Evolutionary conservation across 2,797 vertebrate genomes (phyloP).

Genomic region (Anabas testudineus): DNA sequence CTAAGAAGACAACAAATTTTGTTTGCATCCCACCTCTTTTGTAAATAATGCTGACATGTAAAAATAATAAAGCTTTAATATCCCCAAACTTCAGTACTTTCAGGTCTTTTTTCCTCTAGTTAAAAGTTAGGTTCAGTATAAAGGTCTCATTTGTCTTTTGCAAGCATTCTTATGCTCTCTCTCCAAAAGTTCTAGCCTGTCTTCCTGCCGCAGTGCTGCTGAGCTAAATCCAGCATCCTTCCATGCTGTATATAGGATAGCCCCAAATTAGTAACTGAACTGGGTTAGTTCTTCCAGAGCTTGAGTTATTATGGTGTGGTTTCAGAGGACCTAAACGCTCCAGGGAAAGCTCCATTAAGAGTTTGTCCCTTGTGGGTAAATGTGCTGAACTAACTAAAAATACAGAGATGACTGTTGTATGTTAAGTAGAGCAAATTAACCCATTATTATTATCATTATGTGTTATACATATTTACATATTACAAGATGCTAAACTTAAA

Average conservation of each 20-base stretch:
- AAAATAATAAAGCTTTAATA: neutral
- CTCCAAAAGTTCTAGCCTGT: constrained; percentile 6
- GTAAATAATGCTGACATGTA: neutral
- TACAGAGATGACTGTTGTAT: neutral
- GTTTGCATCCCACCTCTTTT: neutral
- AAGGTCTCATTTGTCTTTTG: constrained; percentile 14
- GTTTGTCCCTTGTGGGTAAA: constrained; percentile 37
- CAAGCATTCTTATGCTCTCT: neutral
- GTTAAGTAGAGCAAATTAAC: neutral
- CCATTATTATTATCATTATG: neutral
- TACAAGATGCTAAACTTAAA: neutral
- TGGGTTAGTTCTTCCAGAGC: constrained; percentile 79
- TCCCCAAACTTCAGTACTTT: neutral
- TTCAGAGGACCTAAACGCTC: constrained; percentile 52
- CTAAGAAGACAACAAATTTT: no score
- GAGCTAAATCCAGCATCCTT: constrained; percentile 66
- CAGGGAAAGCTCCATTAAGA: constrained; percentile 63
- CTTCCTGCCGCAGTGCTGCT: constrained; percentile 43
- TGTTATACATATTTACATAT: neutral
- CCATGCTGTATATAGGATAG: constrained; percentile 57
- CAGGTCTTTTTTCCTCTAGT: neutral
- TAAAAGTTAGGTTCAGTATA: neutral
- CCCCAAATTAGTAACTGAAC: constrained; percentile 80
- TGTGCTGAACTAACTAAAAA: constrained; percentile 44
- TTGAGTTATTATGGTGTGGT: constrained; percentile 57